phyloP scores from a whole-genome alignment of 2,797 vertebrate species.

The Trachops cirrhosus region DNA sequence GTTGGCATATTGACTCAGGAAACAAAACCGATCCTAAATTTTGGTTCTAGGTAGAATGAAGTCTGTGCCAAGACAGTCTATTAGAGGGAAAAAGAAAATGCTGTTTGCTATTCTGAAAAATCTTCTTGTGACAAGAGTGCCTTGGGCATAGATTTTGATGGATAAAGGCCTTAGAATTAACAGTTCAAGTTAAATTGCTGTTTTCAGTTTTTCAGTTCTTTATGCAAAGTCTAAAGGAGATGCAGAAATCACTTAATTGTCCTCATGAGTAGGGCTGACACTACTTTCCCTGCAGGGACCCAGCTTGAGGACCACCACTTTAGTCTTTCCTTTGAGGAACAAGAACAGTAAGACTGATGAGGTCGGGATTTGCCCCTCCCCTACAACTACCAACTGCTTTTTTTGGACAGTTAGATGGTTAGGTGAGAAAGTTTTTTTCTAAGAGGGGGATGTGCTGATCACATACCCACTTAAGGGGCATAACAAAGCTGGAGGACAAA shows the following conservation, averaged over 20 bases:
- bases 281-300: not conserved
- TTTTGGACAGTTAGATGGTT: not conserved
- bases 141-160: not conserved
- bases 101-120: not conserved
- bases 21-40: not conserved
- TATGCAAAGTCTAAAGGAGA: not conserved
- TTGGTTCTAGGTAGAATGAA: not conserved
- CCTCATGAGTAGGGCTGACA: not conserved
- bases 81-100: not conserved
- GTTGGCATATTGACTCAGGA: not conserved
- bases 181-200: not conserved
- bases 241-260: not conserved
- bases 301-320: not conserved
- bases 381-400: not conserved
- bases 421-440: constrained; percentile 10
- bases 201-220: constrained; percentile 37
- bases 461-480: not conserved
- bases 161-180: not conserved
- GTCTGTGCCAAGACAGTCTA: not conserved
- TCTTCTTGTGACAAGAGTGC: not conserved
- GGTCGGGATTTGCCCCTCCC: not conserved
- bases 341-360: not conserved
- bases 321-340: not conserved
- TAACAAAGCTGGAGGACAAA: not conserved
- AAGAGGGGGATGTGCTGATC: not conserved